Evolutionary conservation across 2,113 vertebrate species (phyloP), one percentile per base, ranked within the genome.

Genomic region (Ellobius talpinus): DNA sequence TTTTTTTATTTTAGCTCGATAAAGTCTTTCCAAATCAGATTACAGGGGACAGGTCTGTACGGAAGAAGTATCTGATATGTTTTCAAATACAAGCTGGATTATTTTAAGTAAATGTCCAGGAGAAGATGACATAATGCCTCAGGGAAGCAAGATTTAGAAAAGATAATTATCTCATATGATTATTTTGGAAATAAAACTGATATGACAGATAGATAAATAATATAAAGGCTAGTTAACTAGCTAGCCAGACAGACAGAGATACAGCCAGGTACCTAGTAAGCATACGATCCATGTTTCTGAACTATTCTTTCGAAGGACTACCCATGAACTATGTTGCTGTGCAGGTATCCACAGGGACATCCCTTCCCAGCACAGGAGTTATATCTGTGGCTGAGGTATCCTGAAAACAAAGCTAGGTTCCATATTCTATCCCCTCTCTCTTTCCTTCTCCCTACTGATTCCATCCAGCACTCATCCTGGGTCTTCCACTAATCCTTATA

Each of bases 111-210:
- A 73, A 5, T 78, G 14, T 36, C 31, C 23, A 84, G 47, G 66
- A 74, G 82, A 93, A 94, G 84, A 93, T 47, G 65, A 87, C 19
- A 78, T 84, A 92, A 50, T 29, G 29, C 70, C 21, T 26, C 36
- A 78, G 58, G 90, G 74, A 81, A 92, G 81, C 5, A 70, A 68
- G 17, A 6, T 68, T 94, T 66, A 87, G 24, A 78, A 93, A 17
- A 91, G 13, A 61, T 45, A 66, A 10, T 9, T 55, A 70, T 84
- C 23, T 91, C 31, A 72, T 61, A 86, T 63, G 11, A 58, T 61
- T 85, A 39, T 78, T 97, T 91, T 58, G 55, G 68, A 76, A 97
- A 87, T 24, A 74, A 96, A 94, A 87, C 66, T 16, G 31, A 84
- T 79, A 47, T 52, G 52, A 70, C 10, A 29, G 6, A 50, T 72